These are phyloP conservation scores for Porites cylindrica DNA, from an alignment of 92 coral and sea anemone species.

Conservation along the genomic window DNA sequence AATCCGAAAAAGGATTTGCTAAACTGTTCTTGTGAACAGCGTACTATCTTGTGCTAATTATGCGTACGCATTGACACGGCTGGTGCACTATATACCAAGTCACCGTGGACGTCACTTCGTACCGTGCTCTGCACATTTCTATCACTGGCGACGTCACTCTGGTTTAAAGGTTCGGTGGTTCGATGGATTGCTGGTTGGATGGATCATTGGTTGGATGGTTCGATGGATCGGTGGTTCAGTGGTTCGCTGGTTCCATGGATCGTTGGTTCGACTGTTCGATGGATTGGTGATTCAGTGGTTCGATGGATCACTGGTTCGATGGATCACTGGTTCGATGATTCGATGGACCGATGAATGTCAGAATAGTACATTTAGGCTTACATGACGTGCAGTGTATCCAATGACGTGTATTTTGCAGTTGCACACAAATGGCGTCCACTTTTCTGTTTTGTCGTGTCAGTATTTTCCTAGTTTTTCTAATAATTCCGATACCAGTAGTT, in stretches of 20 bases:
- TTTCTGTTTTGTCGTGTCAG: conserved; percentile 7
- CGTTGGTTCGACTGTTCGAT: neutral
- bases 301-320: neutral
- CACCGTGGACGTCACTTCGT: no score
- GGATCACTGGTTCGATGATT: no score
- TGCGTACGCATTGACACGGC: no score
- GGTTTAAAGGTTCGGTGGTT: neutral
- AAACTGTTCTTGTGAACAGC: no score
- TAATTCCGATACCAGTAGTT: conserved; percentile 5
- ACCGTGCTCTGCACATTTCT: no score
- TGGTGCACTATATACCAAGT: no score
- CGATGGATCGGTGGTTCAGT: no score
- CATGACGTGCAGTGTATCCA: conserved; percentile 12
- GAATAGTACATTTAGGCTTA: neutral
- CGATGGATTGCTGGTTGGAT: no score
- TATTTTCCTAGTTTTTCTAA: conserved; percentile 18
- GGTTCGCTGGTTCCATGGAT: no score
- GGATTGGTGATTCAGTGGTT: neutral
- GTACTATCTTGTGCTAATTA: no score
- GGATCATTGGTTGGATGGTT: no score
- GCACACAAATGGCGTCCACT: conserved; percentile 40
- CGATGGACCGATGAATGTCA: neutral
- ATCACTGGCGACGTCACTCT: neutral
- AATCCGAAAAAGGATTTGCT: no score
- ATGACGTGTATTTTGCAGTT: neutral